Conservation (phyloP, 2,113 vertebrate genomes). For the Aphelocoma coerulescens region DNA sequence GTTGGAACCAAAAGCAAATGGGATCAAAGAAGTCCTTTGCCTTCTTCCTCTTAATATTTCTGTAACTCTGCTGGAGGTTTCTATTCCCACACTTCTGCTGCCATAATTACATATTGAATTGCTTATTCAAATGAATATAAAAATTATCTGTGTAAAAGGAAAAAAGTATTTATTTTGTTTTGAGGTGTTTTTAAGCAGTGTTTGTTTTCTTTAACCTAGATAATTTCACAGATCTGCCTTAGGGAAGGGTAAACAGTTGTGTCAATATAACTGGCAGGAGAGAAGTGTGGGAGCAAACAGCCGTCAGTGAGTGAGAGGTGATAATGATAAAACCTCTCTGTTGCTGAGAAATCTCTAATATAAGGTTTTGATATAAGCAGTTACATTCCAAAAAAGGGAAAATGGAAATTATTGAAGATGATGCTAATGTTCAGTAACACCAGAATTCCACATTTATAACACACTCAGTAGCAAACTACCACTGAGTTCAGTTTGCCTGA, state of each 20-base stretch:
- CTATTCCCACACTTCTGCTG: neutral
- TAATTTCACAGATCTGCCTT: neutral
- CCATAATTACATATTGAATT: neutral
- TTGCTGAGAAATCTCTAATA: neutral
- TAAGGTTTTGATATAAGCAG: neutral
- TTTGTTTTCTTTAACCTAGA: neutral
- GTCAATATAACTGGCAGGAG: neutral
- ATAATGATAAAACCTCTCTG: neutral
- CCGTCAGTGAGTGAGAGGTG: neutral
- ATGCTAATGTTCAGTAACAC: neutral
- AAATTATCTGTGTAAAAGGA: neutral
- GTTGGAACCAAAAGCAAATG: neutral
- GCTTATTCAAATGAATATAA: neutral
- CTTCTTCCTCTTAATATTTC: neutral
- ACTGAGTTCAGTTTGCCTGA: neutral
- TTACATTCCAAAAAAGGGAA: neutral
- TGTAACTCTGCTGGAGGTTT: neutral
- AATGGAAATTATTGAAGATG: neutral
- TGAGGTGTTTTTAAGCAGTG: neutral
- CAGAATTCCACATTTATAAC: neutral
- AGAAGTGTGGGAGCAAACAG: neutral
- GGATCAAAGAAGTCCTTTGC: neutral
- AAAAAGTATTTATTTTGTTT: neutral
- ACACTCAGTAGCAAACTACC: neutral
- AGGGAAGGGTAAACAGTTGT: neutral